Base-by-base conservation (phyloP, 1,140 invertebrate species). In the Diachasma alloeum region DNA sequence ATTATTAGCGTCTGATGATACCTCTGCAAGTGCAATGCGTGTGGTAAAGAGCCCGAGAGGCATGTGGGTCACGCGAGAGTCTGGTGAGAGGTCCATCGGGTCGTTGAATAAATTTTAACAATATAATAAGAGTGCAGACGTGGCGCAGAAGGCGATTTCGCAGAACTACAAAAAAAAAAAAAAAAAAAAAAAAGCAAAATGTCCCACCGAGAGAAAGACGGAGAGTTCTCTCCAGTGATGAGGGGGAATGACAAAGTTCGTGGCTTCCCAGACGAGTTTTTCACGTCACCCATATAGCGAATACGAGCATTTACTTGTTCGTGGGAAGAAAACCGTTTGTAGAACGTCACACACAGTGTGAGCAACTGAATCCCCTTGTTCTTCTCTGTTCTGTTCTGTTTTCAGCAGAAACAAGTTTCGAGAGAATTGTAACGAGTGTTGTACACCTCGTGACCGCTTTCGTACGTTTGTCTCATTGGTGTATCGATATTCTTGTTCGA, bases 231-330 rank as follows among this genome's bases (percentile, higher is more conserved):
- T 26, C 19, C 11, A 11, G 59, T 5, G 22, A 31, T 13, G 24
- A 63, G 15, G 24, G 59, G 24, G 59, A 63, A 63, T 63, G 59
- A 63, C 59, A 26, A 26, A 63, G 59, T 63, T 63, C 22, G 59
- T 63, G 59, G 59, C 59, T 63, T 63, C 59, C 59, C 59, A 63
- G 59, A 63, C 59, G 59, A 63, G 59, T 63, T 63, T 63, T 63
- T 63, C 59, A 63, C 59, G 59, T 63, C 59, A 63, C 59, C 59
- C 59, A 63, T 63, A 63, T 63, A 63, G 59, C 59, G 19, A 63
- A 63, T 24, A 63, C 24, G 59, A 63, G 59, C 22, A 24, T 26
- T 63, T 63, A 63, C 59, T 63, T 63, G 19, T 63, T 63, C 59
- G 59, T 63, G 59, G 59, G 59, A 63, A 63, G 59, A 63, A 24